phyloP scores from a whole-genome alignment of 92 coral and sea anemone genomes.

The Porites lobata region DNA sequence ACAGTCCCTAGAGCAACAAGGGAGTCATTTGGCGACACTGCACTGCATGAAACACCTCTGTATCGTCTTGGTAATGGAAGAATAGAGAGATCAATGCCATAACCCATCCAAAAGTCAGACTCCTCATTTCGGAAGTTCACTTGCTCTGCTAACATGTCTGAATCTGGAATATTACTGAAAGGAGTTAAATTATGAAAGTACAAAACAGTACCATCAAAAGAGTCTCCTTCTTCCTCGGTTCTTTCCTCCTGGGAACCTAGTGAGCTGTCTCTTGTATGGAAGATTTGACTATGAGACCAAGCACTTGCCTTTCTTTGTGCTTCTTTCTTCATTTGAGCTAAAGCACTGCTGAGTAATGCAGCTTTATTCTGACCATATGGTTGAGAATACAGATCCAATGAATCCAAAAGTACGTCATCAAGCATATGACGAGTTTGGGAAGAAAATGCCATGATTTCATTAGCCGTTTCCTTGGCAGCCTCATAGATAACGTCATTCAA shows the following conservation, averaged over 20 bases:
- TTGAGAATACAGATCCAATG: slow-evolving; percentile 33
- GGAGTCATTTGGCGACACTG: slow-evolving; percentile 75
- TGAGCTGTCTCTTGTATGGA: slow-evolving; percentile 37
- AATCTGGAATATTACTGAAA: slow-evolving; percentile 62
- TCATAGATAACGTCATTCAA: slow-evolving; percentile 66
- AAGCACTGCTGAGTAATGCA: slow-evolving; percentile 57
- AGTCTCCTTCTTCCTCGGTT: slow-evolving; percentile 48
- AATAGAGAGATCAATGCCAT: slow-evolving; percentile 39
- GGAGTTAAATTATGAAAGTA: slow-evolving; percentile 76
- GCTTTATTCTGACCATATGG: slow-evolving; percentile 35
- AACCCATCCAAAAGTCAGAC: slow-evolving; percentile 81
- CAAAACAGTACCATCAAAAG: slow-evolving; percentile 81
- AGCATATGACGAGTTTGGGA: slow-evolving; percentile 54
- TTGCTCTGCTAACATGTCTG: slow-evolving; percentile 59
- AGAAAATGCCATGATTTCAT: slow-evolving; percentile 59
- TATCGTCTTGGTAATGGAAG: slow-evolving; percentile 81
- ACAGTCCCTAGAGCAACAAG: slow-evolving; percentile 81
- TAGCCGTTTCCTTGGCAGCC: slow-evolving; percentile 54
- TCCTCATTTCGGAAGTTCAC: slow-evolving; percentile 71
- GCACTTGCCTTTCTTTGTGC: slow-evolving; percentile 45
- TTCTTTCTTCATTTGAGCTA: slow-evolving; percentile 74
- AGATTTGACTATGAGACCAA: slow-evolving; percentile 79
- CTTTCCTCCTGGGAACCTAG: slow-evolving; percentile 27
- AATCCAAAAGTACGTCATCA: slow-evolving; percentile 57
- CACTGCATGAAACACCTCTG: slow-evolving; percentile 78